phyloP scores from a whole-genome alignment of 2,888 invertebrate genomes.

The Cryptophagus acutangulus region DNA sequence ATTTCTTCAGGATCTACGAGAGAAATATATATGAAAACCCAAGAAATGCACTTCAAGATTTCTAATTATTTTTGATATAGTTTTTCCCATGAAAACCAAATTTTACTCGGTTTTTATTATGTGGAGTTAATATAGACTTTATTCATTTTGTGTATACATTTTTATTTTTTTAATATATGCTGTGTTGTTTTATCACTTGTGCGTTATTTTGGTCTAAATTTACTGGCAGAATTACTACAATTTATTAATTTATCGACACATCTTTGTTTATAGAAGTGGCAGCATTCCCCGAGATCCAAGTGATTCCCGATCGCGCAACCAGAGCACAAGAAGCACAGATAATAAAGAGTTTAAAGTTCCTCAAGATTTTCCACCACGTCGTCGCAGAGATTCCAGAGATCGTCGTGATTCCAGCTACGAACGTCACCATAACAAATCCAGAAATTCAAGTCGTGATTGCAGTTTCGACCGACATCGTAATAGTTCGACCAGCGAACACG shows the following conservation, averaged over 20 bases:
- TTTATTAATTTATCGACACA: too few relatives aligned
- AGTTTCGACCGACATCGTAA: constrained; percentile 48
- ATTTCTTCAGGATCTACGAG: too few relatives aligned
- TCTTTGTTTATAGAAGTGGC: constrained; percentile 35
- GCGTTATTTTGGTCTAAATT: too few relatives aligned
- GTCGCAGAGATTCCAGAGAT: constrained; percentile 33
- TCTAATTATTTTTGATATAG: too few relatives aligned
- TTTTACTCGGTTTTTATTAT: too few relatives aligned
- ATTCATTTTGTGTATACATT: too few relatives aligned
- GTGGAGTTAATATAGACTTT: too few relatives aligned
- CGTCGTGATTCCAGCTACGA: constrained; percentile 41
- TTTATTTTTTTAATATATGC: too few relatives aligned
- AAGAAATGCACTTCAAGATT: too few relatives aligned
- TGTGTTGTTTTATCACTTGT: not conserved
- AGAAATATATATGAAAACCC: too few relatives aligned
- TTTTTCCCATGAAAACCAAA: too few relatives aligned
- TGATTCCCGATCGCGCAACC: constrained; percentile 15
- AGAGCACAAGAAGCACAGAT: constrained; percentile 30
- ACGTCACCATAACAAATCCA: constrained; percentile 32
- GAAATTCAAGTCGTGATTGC: constrained; percentile 45
- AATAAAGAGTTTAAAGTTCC: constrained; percentile 39
- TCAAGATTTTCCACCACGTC: constrained; percentile 24
- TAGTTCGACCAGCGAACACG: constrained; percentile 37
- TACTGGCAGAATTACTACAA: too few relatives aligned
- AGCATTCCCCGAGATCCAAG: constrained; percentile 38